Evolutionary conservation across 2,797 vertebrate species (phyloP).

Genomic region (Bufotes viridis): DNA sequence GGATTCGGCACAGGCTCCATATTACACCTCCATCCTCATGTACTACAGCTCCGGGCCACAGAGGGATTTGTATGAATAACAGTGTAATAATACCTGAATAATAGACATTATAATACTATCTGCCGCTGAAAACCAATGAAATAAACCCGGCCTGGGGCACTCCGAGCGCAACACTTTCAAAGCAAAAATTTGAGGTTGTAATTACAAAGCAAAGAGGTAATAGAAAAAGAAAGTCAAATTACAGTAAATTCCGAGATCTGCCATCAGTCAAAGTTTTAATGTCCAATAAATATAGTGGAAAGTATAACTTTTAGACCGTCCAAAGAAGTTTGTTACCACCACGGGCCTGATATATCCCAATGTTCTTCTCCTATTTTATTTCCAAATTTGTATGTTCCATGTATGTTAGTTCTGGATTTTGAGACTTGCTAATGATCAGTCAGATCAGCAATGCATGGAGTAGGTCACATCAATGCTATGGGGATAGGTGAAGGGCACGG

Average conservation of each 20-base stretch:
- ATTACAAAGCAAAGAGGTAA: background rate
- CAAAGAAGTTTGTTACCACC: background rate
- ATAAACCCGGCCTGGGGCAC: background rate
- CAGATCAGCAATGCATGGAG: background rate
- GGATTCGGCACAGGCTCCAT: constrained; percentile 9
- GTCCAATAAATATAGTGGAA: too few relatives aligned
- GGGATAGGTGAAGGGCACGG: too few relatives aligned
- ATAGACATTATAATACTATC: constrained; percentile 20
- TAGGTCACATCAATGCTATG: background rate
- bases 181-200: constrained; percentile 11
- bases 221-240: background rate
- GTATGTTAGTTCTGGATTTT: background rate
- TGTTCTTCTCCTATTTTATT: background rate
- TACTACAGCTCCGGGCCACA: background rate
- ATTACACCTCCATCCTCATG: constrained; percentile 13
- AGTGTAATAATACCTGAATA: constrained; percentile 10
- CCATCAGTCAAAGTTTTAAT: background rate
- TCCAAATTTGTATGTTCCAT: background rate
- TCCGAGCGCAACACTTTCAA: background rate
- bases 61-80: constrained; percentile 20
- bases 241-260: background rate
- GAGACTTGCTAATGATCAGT: background rate
- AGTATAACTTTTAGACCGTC: background rate
- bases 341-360: background rate
- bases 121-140: background rate